These are phyloP conservation scores for Eulemur albifrons DNA, from an alignment of 2,797 vertebrate genomes.

Conservation along the genomic window DNA sequence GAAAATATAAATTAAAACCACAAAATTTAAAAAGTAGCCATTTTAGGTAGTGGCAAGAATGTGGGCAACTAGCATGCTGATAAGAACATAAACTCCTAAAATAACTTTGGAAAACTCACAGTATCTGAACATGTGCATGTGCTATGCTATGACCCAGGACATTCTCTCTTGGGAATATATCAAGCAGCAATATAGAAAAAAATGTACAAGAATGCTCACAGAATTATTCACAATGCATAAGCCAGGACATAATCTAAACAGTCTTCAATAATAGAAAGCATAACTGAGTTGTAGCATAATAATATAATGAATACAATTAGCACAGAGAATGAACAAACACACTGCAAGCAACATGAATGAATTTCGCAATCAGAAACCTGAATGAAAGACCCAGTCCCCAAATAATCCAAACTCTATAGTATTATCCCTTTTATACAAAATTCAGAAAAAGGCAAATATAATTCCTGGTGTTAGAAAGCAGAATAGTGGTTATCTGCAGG, in stretches of 20 bases:
- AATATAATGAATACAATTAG: background rate
- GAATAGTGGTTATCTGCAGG: background rate
- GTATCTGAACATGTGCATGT: background rate
- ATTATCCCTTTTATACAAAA: background rate
- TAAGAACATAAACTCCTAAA: background rate
- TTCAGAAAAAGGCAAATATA: background rate
- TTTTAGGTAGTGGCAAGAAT: background rate
- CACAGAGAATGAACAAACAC: background rate
- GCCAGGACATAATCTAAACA: background rate
- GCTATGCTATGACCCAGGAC: background rate
- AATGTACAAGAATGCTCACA: background rate
- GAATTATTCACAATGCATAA: background rate
- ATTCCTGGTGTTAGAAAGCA: background rate
- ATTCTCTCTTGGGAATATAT: background rate
- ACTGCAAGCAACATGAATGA: background rate
- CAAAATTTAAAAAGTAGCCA: background rate
- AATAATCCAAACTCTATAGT: background rate
- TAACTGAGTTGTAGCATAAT: background rate
- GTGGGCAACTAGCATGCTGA: background rate
- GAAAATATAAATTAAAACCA: conserved; percentile 12
- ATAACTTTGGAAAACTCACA: background rate
- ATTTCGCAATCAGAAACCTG: background rate
- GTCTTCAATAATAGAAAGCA: background rate
- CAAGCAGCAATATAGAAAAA: background rate
- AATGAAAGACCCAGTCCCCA: background rate